A percentile compares a stretch with the other conserved stretches of the same genome.
phyloP scores from a whole-genome alignment of 1,140 invertebrate genomes.

The Conus ventricosus region DNA sequence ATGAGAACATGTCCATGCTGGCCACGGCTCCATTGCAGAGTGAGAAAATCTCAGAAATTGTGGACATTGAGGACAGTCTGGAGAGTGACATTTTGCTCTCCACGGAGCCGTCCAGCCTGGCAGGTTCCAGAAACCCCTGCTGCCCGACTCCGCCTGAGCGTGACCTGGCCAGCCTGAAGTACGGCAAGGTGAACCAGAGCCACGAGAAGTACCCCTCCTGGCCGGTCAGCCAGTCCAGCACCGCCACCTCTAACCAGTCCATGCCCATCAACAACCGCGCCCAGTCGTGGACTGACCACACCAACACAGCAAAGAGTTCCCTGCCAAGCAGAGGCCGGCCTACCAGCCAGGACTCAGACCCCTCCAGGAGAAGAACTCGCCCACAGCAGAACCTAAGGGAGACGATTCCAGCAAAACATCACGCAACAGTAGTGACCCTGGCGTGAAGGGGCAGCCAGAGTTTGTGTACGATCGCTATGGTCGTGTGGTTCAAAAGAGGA shows the following conservation, averaged over 20 bases:
- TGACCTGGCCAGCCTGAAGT: slow-evolving; percentile 83
- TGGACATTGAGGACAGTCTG: slow-evolving; percentile 51
- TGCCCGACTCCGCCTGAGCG: slow-evolving; percentile 77
- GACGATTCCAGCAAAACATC: slow-evolving; percentile 52
- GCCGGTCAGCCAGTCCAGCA: slow-evolving; percentile 77
- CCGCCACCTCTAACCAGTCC: slow-evolving; percentile 41
- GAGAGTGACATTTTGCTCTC: slow-evolving; percentile 34
- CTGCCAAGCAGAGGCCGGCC: slow-evolving; percentile 45
- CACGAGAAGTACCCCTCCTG: slow-evolving; percentile 90
- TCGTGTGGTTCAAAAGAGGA: slow-evolving; percentile 38
- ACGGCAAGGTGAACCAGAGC: slow-evolving; percentile 79
- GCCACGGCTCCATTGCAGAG: slow-evolving; percentile 40
- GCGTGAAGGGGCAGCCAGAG: slow-evolving; percentile 78
- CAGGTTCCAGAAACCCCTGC: slow-evolving; percentile 38
- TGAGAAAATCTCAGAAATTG: slow-evolving; percentile 54
- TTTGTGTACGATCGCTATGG: slow-evolving; percentile 62
- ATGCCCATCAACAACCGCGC: slow-evolving; percentile 55
- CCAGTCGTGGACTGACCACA: slow-evolving; percentile 54
- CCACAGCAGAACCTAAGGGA: slow-evolving; percentile 54
- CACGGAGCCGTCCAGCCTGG: slow-evolving; percentile 38
- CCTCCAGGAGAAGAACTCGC: slow-evolving; percentile 57
- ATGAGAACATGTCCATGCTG: slow-evolving; percentile 46
- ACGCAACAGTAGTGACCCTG: slow-evolving; percentile 66
- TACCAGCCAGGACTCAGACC: slow-evolving; percentile 54
- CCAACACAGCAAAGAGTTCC: slow-evolving; percentile 52